Evolutionary conservation across 2,113 vertebrate genomes (phyloP).

Genomic region (Gnathonemus echidnorhynchus): DNA sequence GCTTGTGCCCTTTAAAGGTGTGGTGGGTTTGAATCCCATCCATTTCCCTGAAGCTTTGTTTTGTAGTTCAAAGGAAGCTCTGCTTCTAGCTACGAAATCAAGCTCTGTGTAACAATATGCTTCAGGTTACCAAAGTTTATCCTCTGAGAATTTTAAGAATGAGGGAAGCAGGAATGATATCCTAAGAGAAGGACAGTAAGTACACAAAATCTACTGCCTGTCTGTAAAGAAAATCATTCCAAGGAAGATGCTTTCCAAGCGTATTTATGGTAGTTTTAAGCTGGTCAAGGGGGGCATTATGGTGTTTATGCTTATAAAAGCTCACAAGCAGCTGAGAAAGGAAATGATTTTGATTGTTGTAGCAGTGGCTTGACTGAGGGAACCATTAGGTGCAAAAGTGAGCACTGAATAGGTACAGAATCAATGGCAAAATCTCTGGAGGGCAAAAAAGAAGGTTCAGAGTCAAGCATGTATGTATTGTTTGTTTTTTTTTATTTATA

Average conservation of each 20-base stretch:
- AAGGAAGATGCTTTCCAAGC: neutral
- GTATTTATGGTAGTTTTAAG: neutral
- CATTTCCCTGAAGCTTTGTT: slow-evolving; percentile 10
- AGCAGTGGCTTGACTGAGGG: neutral
- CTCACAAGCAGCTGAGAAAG: neutral
- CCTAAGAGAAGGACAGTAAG: neutral
- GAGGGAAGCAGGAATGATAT: slow-evolving; percentile 3
- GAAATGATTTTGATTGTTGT: slow-evolving; percentile 2
- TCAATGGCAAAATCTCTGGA: neutral
- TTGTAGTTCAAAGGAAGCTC: slow-evolving; percentile 9
- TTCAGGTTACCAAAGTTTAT: slow-evolving; percentile 6
- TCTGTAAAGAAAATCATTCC: neutral
- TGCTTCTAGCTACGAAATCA: slow-evolving; percentile 5
- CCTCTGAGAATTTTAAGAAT: slow-evolving; percentile 17
- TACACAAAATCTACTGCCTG: neutral
- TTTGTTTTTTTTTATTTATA: neutral
- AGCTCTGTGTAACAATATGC: neutral
- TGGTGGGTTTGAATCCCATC: neutral
- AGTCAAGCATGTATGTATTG: neutral
- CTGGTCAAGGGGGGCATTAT: neutral
- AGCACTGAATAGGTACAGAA: neutral
- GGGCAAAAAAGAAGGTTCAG: neutral
- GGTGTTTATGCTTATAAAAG: slow-evolving; percentile 1
- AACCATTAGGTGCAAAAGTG: neutral
- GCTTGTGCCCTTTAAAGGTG: slow-evolving; percentile 7